phyloP scores from a whole-genome alignment of 92 coral and sea anemone genomes.

The Plumapathes pennacea region DNA sequence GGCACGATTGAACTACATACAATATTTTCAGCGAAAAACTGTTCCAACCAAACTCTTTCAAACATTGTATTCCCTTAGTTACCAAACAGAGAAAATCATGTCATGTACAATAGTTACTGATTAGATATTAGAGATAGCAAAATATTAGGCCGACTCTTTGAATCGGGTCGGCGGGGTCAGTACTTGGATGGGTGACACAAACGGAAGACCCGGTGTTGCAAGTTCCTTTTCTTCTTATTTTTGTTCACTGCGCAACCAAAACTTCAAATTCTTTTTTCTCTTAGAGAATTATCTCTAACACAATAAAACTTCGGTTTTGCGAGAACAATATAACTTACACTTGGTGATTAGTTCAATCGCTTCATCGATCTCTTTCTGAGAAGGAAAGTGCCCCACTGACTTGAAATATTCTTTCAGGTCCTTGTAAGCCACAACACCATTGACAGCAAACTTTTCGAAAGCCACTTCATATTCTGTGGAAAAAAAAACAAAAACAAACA shows the following conservation, averaged over 20 bases:
- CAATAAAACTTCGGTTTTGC: no score
- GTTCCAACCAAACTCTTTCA: no score
- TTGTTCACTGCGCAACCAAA: not conserved
- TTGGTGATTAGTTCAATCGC: conserved; percentile 87
- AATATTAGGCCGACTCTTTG: no score
- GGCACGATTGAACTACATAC: no score
- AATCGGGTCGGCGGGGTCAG: no score
- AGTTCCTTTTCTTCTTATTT: not conserved
- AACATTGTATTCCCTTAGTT: no score
- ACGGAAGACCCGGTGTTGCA: no score
- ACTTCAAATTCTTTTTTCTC: not conserved
- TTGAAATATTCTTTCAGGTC: conserved; percentile 87
- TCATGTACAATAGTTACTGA: no score
- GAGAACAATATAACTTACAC: conserved; percentile 45
- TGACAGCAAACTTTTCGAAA: conserved; percentile 85
- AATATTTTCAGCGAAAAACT: no score
- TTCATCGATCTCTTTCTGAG: conserved; percentile 94
- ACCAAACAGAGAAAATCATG: no score
- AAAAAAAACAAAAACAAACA: not conserved
- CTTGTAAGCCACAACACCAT: conserved; percentile 72
- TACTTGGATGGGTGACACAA: no score
- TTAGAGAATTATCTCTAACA: not conserved
- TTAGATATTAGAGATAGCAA: no score
- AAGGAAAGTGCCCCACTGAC: conserved; percentile 85
- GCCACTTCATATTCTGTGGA: conserved; percentile 93